Evolutionary conservation across 2,113 vertebrate genomes (phyloP), one percentile per base, ranked within the genome.

Genomic region (Burhinus oedicnemus): DNA sequence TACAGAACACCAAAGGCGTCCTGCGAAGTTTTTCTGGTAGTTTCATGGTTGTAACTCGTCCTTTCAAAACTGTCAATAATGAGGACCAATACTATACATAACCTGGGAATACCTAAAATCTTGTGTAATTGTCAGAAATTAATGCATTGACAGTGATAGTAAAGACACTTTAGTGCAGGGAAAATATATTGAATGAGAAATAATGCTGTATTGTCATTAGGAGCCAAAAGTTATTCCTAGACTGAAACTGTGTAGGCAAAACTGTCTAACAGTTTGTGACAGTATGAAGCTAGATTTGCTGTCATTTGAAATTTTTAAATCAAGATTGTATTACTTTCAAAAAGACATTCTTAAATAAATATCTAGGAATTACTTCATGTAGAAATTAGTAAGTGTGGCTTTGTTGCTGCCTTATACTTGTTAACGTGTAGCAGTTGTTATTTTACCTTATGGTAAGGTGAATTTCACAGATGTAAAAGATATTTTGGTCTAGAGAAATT

Each of bases 1-100:
- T 87, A 71, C 6, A 36, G 61, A 85, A 57, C 0, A 0, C 40
- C 29, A 17, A 1, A 84, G 78, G 8, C 2, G 0, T 71, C 4
- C 20, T 75, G 55, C 52, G 21, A 69, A 79, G 12, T 4, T 81
- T 65, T 80, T 71, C 34, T 83, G 68, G 9, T 83, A 51, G 60
- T 58, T 20, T 62, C 5, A 51, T 20, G 44, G 32, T 62, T 87
- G 49, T 58, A 88, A 55, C 19, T 36, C 3, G 1, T 40, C 26
- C n/a, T 92, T 69, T 72, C 20, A 25, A 2, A 93, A 64, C 23
- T 47, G 9, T 84, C 44, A 55, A 1, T 74, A 78, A 32, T 58
- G 29, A 71, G 12, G 34, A 49, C 19, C 22, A 30, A 29, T 75
- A 8, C 15, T 75, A 19, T 69, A n/a, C 5, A 22, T 34, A 65